phyloP scores from a whole-genome alignment of 2,113 vertebrate species.

The rat (Rattus norvegicus) region GRCr8 NC_086026.1:40043001-40043500 shows the following conservation, averaged over 20 bases:
- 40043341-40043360: not conserved
- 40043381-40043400: slow-evolving; percentile 53
- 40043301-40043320: not conserved
- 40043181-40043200: slow-evolving; percentile 49
- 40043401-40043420: slow-evolving; percentile 43
- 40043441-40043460: not conserved
- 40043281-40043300: slow-evolving; percentile 58
- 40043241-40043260: slow-evolving; percentile 43
- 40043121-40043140: not conserved
- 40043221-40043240: slow-evolving; percentile 62
- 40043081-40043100: slow-evolving; percentile 43
- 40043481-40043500: not conserved
- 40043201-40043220: slow-evolving; percentile 43
- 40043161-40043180: slow-evolving; percentile 63
- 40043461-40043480: not conserved
- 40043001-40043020: slow-evolving; percentile 56
- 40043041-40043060: slow-evolving; percentile 7
- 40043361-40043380: slow-evolving; percentile 54
- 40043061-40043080: slow-evolving; percentile 42
- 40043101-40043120: slow-evolving; percentile 25
- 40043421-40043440: slow-evolving; percentile 35
- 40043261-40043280: not conserved
- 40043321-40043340: not conserved
- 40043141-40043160: slow-evolving; percentile 65
- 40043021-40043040: not conserved